Percentiles rank a stretch among this genome's conserved stretches.
phyloP scores from a whole-genome alignment of 1,140 invertebrate species.

The Saccostrea glomerata region DNA sequence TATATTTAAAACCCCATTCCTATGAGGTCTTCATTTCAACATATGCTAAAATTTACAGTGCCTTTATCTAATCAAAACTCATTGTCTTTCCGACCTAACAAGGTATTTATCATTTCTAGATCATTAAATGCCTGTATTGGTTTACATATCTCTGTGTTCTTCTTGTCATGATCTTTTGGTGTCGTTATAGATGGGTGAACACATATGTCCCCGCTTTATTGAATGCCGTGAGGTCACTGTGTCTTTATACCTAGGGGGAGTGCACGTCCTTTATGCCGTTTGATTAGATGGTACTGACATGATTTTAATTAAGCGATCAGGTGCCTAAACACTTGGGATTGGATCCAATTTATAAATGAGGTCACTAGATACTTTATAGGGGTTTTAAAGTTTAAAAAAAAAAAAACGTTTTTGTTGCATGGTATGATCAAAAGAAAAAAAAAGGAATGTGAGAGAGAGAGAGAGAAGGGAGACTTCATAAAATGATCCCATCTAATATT shows the following conservation, averaged over 20 bases:
- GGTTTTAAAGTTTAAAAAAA: background rate
- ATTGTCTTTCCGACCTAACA: background rate
- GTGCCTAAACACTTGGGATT: background rate
- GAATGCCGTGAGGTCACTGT: background rate
- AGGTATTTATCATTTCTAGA: background rate
- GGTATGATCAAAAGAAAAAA: background rate
- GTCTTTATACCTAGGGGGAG: background rate
- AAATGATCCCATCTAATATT: too few relatives aligned
- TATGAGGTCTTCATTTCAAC: background rate
- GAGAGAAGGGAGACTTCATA: too few relatives aligned
- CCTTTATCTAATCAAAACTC: background rate
- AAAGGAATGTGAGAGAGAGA: too few relatives aligned
- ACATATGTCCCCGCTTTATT: background rate
- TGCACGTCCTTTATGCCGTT: background rate
- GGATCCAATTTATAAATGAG: background rate
- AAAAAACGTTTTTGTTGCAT: background rate
- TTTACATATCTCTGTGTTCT: background rate
- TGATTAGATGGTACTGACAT: background rate
- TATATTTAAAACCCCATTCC: too few relatives aligned
- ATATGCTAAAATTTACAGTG: background rate
- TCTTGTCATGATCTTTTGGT: background rate
- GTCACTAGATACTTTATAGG: background rate
- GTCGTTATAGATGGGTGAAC: background rate
- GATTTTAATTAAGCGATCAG: slow-evolving; percentile 9
- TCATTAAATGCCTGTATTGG: background rate